Evolutionary conservation across 2,797 vertebrate species (phyloP).

Genomic region (Oryzias dopingdopingensis): DNA sequence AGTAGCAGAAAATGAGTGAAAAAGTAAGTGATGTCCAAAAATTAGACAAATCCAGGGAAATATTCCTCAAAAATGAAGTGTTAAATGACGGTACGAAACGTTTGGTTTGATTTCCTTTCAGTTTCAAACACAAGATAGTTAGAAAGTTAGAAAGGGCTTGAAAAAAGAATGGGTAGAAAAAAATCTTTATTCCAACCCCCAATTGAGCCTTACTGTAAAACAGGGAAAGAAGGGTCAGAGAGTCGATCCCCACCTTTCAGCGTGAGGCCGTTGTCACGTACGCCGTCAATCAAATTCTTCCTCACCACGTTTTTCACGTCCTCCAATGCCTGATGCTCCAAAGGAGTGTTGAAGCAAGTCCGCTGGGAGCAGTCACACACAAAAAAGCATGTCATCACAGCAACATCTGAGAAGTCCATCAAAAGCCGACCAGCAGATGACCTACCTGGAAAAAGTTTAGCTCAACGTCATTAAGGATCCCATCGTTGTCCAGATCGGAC

Average conservation of each 20-base stretch:
- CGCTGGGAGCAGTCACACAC: conserved; percentile 72
- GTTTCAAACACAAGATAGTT: too few relatives aligned
- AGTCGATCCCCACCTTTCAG: conserved; percentile 81
- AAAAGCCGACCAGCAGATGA: too few relatives aligned
- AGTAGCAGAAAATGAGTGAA: too few relatives aligned
- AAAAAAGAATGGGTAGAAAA: too few relatives aligned
- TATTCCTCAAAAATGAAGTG: too few relatives aligned
- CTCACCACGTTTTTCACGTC: conserved; percentile 97
- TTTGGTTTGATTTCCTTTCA: too few relatives aligned
- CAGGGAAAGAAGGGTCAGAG: not conserved
- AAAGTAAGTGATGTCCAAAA: too few relatives aligned
- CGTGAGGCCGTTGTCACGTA: conserved; percentile 87
- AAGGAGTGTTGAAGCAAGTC: conserved; percentile 92
- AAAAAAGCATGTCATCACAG: conserved; percentile 1
- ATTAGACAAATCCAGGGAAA: too few relatives aligned
- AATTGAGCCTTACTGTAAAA: too few relatives aligned
- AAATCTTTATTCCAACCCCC: too few relatives aligned
- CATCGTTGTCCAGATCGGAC: conserved; percentile 94
- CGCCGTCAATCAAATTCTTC: conserved; percentile 89
- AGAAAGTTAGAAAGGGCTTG: too few relatives aligned
- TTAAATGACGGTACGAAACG: too few relatives aligned
- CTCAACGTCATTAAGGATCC: conserved; percentile 90
- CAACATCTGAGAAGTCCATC: not conserved
- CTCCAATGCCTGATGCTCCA: conserved; percentile 91
- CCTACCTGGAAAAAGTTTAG: conserved; percentile 96